These are phyloP conservation scores for Blastobasis lacticolella DNA, from an alignment of 2,888 invertebrate species.

Conservation along the genomic window DNA sequence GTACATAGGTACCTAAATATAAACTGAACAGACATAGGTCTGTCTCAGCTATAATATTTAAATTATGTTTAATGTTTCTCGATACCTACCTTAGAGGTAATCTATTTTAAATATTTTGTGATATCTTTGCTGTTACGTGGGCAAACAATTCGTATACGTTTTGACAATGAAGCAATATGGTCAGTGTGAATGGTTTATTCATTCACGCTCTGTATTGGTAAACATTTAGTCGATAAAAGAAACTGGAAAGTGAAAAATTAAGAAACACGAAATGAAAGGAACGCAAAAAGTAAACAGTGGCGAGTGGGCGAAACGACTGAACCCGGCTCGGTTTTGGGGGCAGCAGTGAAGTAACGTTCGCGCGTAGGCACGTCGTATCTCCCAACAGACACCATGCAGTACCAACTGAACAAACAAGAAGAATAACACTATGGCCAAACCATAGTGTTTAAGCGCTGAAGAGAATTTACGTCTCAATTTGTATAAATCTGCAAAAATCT, in stretches of 20 bases:
- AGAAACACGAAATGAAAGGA: constrained; percentile 9
- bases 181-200: background rate
- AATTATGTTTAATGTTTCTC: too few relatives aligned
- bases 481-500: too few relatives aligned
- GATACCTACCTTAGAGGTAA: too few relatives aligned
- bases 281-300: constrained; percentile 19
- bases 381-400: constrained; percentile 15
- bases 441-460: too few relatives aligned
- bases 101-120: too few relatives aligned
- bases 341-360: constrained; percentile 16
- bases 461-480: too few relatives aligned
- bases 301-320: constrained; percentile 5
- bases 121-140: background rate
- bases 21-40: too few relatives aligned
- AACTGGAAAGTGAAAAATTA: background rate
- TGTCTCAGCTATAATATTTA: too few relatives aligned
- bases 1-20: too few relatives aligned
- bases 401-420: constrained; percentile 29
- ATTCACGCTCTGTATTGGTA: background rate
- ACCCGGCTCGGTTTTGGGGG: constrained; percentile 21
- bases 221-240: background rate
- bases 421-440: too few relatives aligned
- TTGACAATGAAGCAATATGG: background rate
- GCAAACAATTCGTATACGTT: background rate
- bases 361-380: constrained; percentile 7